Conservation (phyloP, 2,113 vertebrate species). For the Hemiscyllium ocellatum region DNA sequence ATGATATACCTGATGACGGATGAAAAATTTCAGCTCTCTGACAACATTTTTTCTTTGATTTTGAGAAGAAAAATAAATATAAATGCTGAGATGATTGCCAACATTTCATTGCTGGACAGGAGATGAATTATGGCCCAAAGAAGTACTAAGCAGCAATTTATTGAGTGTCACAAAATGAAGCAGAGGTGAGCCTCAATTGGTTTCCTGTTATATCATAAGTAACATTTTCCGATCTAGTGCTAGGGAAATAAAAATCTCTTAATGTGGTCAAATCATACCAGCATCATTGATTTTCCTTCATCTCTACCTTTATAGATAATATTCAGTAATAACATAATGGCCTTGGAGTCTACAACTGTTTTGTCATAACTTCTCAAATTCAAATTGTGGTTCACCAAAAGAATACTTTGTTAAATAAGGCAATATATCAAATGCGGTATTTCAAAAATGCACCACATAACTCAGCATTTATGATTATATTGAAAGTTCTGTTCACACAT, state of each 20-base stretch:
- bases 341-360: background rate
- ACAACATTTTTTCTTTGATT: background rate
- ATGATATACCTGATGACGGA: background rate
- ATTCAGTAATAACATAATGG: background rate
- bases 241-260: background rate
- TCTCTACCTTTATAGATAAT: background rate
- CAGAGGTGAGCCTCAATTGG: background rate
- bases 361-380: background rate
- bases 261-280: background rate
- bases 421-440: background rate
- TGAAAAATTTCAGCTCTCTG: background rate
- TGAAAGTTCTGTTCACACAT: background rate
- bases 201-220: background rate
- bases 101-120: background rate
- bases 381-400: background rate
- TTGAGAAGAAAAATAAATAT: background rate
- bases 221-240: background rate
- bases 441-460: background rate
- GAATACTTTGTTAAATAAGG: background rate
- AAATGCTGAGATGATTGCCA: background rate
- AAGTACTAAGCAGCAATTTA: background rate
- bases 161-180: background rate
- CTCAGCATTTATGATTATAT: background rate
- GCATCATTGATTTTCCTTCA: slow-evolving; percentile 5
- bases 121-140: background rate